Percentiles rank a stretch among this genome's conserved stretches.
Conservation (phyloP, 1,140 invertebrate genomes). For the Babylonia areolata region DNA sequence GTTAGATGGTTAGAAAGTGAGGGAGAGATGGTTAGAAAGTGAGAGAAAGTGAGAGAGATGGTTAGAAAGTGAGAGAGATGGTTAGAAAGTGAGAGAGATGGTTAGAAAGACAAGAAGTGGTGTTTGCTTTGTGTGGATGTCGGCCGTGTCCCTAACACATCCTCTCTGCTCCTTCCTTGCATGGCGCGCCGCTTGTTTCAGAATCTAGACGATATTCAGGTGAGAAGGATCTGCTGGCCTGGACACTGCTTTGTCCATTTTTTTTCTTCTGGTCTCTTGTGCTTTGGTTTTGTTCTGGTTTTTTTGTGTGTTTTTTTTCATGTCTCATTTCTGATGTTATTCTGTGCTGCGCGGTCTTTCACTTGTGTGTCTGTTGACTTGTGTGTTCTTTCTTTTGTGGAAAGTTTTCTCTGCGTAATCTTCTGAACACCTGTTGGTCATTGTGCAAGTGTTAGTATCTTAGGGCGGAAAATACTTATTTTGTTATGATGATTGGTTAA, state of each 20-base stretch:
- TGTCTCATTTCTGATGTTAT: background rate
- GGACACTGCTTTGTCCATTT: background rate
- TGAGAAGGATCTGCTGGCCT: conserved; percentile 4
- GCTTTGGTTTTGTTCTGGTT: background rate
- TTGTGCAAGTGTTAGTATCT: too few relatives aligned
- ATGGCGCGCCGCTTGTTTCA: conserved; percentile 34
- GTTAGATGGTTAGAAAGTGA: too few relatives aligned
- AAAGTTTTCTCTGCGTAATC: too few relatives aligned
- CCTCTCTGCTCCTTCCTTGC: conserved; percentile 33
- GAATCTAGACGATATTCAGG: conserved; percentile 38
- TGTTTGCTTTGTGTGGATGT: background rate
- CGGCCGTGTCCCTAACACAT: background rate
- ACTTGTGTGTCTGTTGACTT: background rate
- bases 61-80: too few relatives aligned
- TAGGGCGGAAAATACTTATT: too few relatives aligned
- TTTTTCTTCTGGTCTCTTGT: background rate
- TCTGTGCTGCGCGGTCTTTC: background rate
- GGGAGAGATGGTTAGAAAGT: too few relatives aligned
- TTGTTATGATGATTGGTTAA: too few relatives aligned
- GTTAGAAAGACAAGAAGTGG: too few relatives aligned
- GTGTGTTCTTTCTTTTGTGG: too few relatives aligned
- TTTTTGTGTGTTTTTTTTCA: background rate
- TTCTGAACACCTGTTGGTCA: too few relatives aligned
- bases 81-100: too few relatives aligned
- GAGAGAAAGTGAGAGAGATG: too few relatives aligned